Conservation (phyloP, 2,113 vertebrate genomes). For the Ictidomys tridecemlineatus region DNA sequence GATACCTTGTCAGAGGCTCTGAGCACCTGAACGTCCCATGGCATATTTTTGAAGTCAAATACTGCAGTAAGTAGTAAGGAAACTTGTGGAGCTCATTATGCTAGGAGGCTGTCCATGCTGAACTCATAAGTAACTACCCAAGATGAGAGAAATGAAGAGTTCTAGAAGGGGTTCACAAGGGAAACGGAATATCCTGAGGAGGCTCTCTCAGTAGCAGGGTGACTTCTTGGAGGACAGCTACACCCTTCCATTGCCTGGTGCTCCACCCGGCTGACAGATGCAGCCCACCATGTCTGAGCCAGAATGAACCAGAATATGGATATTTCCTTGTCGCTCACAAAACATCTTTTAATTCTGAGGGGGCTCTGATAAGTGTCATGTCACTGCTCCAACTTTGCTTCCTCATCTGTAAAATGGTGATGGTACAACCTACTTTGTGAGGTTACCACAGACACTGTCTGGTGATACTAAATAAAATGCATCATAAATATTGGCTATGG, state of each 20-base stretch:
- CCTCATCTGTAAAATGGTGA: constrained; percentile 34
- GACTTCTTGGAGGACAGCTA: background rate
- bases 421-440: background rate
- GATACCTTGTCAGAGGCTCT: background rate
- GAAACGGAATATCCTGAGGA: background rate
- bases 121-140: background rate
- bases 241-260: background rate
- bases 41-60: background rate
- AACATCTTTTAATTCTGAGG: constrained; percentile 29
- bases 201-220: background rate
- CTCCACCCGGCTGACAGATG: background rate
- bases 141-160: background rate
- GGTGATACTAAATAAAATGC: constrained; percentile 19
- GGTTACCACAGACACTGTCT: constrained; percentile 1
- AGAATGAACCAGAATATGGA: constrained; percentile 45
- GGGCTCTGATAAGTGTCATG: constrained; percentile 13
- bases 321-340: background rate
- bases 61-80: background rate
- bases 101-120: background rate
- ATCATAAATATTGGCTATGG: background rate
- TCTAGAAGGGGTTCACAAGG: background rate
- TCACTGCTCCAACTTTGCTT: constrained; percentile 62
- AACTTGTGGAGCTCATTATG: background rate
- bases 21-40: rapidly evolving
- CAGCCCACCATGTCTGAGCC: background rate